Evolutionary conservation across 2,797 vertebrate genomes (phyloP), one percentile per base, ranked within the genome.

Genomic region (Pipistrellus pygmaeus): DNA sequence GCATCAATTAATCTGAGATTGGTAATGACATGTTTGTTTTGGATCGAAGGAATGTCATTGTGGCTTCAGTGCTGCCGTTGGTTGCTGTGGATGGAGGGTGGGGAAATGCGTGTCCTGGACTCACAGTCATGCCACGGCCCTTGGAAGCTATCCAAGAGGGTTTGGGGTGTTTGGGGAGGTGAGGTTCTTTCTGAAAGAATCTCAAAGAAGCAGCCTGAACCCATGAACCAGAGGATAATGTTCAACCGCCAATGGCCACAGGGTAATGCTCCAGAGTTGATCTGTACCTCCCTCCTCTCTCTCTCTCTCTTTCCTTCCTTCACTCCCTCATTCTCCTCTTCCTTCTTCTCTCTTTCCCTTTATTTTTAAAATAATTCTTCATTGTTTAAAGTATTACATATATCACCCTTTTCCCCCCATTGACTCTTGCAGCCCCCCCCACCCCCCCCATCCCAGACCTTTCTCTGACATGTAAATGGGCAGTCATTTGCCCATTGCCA

Each of bases 11-110:
- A 96, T 96, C 96, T 92, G 83, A 95, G 92, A 95, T 92, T 86
- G 90, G 95, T 96, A 96, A 96, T 95, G 95, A 95, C 93, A 85
- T 91, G 96, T 97, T 96, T 97, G 85, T 92, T 92, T 96, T 95
- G 97, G 94, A 85, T 27, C 13, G 78, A 94, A 93, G 46, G 53
- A 92, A 69, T 55, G 71, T 32, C 87, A 78, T 23, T 95, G 91
- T 95, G 96, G 96, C 93, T 96, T 92, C 46, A 14, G 9, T 46
- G 71, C 76, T 60, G 85, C 60, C 91, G 87, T 68, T 75, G 77
- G 57, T 83, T 92, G 57, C 12, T 85, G 60, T 75, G 78, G 84
- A 75, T 6, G 10, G 75, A 93, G 93, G 82, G 89, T n/a, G 72
- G 88, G 35, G 84, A 85, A 73, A 77, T 85, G 6, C 3, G 7